phyloP scores from a whole-genome alignment of 2,888 invertebrate genomes.

The Noctuana brunneofusca region DNA sequence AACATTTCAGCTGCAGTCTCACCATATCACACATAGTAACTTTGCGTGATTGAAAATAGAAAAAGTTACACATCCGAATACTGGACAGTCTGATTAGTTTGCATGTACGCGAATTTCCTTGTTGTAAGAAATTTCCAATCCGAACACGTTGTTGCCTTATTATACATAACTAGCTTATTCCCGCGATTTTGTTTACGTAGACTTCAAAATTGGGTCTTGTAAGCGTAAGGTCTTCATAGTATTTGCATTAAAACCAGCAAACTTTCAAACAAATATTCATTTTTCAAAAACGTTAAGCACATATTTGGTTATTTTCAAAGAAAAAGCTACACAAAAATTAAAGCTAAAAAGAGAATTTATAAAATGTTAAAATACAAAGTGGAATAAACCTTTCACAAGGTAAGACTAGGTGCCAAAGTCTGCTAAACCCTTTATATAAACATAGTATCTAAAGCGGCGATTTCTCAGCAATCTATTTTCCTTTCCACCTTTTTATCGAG shows the following conservation, averaged over 20 bases:
- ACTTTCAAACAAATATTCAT: too few species aligned
- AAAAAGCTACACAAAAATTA: too few species aligned
- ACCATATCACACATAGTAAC: conserved; percentile 15
- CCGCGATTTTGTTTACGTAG: too few species aligned
- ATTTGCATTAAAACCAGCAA: too few species aligned
- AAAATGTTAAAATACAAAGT: not conserved
- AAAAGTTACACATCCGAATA: conserved; percentile 22
- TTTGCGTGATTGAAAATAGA: conserved; percentile 21
- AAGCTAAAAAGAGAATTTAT: not conserved
- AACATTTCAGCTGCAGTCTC: not conserved
- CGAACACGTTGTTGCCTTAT: not conserved
- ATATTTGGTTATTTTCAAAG: too few species aligned
- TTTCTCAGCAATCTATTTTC: conserved; percentile 35
- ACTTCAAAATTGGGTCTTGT: too few species aligned
- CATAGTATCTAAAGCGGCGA: conserved; percentile 15
- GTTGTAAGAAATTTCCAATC: not conserved
- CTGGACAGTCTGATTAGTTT: conserved; percentile 16
- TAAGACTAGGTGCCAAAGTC: not conserved
- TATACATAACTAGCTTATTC: not conserved
- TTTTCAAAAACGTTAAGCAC: too few species aligned
- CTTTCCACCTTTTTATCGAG: conserved; percentile 35
- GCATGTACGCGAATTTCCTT: conserved; percentile 23
- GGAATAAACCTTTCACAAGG: not conserved
- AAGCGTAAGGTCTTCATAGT: too few species aligned
- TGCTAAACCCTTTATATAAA: conserved; percentile 8